These are phyloP conservation scores for Onychostruthus taczanowskii DNA, from an alignment of 2,113 vertebrate species.

Conservation along the genomic window DNA sequence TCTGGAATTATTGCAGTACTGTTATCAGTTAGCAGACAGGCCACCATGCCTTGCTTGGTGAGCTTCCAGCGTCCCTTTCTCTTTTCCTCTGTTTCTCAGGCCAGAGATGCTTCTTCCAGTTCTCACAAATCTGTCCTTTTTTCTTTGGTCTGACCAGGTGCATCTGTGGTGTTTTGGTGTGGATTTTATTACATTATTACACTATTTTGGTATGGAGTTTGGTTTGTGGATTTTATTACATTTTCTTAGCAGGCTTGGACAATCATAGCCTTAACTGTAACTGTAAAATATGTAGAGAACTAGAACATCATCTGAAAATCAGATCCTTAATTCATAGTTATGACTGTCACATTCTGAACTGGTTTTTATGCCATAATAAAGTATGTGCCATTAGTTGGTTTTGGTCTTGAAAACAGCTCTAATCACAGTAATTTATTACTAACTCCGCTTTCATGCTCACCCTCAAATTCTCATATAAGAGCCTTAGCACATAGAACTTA, in stretches of 20 bases:
- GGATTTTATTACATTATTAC: background rate
- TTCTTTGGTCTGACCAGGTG: background rate
- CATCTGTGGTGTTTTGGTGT: background rate
- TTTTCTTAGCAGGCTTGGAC: background rate
- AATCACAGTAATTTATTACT: background rate
- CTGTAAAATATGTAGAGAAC: background rate
- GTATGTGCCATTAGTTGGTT: background rate
- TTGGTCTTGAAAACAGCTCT: background rate
- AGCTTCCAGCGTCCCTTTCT: background rate
- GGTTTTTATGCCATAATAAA: background rate
- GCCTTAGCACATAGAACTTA: background rate
- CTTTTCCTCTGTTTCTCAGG: background rate
- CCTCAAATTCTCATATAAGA: background rate
- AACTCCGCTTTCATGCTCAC: background rate
- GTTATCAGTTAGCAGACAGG: background rate
- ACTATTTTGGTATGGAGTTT: background rate
- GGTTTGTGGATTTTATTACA: background rate
- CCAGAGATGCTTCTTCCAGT: background rate
- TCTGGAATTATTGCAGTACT: background rate
- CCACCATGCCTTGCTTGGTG: fast-evolving
- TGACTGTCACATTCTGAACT: background rate
- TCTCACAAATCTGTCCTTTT: background rate
- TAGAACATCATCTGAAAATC: background rate
- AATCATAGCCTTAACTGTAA: background rate
- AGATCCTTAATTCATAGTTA: background rate